These are phyloP conservation scores for Zenarchopterus dispar DNA, from an alignment of 2,797 vertebrate species.

Conservation along the genomic window DNA sequence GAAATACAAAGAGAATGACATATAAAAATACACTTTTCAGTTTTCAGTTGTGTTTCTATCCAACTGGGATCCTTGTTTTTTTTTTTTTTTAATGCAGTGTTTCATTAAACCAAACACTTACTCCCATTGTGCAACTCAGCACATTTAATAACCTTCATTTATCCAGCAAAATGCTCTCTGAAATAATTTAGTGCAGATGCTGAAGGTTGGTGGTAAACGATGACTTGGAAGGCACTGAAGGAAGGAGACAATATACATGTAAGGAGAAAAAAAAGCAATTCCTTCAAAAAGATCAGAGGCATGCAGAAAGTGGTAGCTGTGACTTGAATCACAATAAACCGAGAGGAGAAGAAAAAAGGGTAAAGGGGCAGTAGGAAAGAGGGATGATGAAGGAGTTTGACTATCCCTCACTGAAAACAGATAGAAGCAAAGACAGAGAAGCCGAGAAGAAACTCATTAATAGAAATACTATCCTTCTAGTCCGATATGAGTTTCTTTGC, in stretches of 20 bases:
- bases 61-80: too few relatives aligned
- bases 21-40: too few relatives aligned
- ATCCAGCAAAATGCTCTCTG: background rate
- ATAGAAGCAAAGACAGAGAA: slow-evolving; percentile 19
- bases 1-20: too few relatives aligned
- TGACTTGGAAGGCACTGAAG: slow-evolving; percentile 30
- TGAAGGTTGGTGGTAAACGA: slow-evolving; percentile 21
- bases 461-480: slow-evolving; percentile 39
- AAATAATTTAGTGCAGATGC: slow-evolving; percentile 17
- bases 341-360: slow-evolving; percentile 35
- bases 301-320: slow-evolving; percentile 50
- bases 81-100: too few relatives aligned
- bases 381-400: slow-evolving; percentile 18
- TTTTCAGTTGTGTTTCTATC: too few relatives aligned
- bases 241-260: slow-evolving; percentile 18
- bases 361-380: slow-evolving; percentile 24
- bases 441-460: slow-evolving; percentile 26
- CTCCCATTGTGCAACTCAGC: too few relatives aligned
- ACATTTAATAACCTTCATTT: background rate
- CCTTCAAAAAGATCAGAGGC: slow-evolving; percentile 52
- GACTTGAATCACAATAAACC: slow-evolving; percentile 60
- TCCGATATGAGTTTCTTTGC: slow-evolving; percentile 18
- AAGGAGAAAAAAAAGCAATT: slow-evolving; percentile 24
- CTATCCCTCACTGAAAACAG: slow-evolving; percentile 40
- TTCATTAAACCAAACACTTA: too few relatives aligned